A percentile compares a stretch with the other conserved stretches of the same genome.
These are phyloP conservation scores for Sussaba pulchella DNA, from an alignment of 2,888 invertebrate species.

Conservation along the genomic window DNA sequence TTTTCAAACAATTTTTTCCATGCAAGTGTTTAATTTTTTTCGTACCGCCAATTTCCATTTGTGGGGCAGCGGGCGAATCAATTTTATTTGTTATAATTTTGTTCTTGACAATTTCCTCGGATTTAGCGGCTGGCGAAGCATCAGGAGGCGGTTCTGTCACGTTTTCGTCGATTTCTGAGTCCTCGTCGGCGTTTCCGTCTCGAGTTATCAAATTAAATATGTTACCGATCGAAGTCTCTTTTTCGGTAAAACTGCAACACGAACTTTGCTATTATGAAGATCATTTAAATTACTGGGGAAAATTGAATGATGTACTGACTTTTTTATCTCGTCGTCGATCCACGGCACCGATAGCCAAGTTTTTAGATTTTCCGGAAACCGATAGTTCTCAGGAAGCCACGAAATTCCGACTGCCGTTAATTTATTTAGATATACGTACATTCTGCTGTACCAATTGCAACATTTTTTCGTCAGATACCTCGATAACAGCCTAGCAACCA, in stretches of 20 bases:
- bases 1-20: not conserved
- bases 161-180: constrained; percentile 41
- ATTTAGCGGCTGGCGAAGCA: not conserved
- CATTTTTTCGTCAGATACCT: constrained; percentile 85
- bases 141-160: not conserved
- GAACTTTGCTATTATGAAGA: not conserved
- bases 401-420: constrained; percentile 84
- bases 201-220: constrained; percentile 76
- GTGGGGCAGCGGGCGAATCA: not conserved
- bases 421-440: constrained; percentile 83
- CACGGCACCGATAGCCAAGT: constrained; percentile 85
- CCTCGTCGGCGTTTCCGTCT: constrained; percentile 64
- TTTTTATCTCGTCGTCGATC: constrained; percentile 83
- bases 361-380: constrained; percentile 85
- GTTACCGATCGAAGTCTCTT: constrained; percentile 39
- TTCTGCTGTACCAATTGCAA: constrained; percentile 85
- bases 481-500: constrained; percentile 82
- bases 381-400: constrained; percentile 85
- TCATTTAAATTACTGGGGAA: not conserved
- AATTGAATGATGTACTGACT: constrained; percentile 65
- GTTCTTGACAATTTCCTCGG: not conserved
- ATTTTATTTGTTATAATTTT: constrained; percentile 6
- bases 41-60: constrained; percentile 54
- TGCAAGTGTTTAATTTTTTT: not conserved
- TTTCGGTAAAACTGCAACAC: constrained; percentile 39